A percentile compares a stretch with the other conserved stretches of the same genome.
phyloP scores from a whole-genome alignment of 2,888 invertebrate genomes.

The Allygus modestus region DNA sequence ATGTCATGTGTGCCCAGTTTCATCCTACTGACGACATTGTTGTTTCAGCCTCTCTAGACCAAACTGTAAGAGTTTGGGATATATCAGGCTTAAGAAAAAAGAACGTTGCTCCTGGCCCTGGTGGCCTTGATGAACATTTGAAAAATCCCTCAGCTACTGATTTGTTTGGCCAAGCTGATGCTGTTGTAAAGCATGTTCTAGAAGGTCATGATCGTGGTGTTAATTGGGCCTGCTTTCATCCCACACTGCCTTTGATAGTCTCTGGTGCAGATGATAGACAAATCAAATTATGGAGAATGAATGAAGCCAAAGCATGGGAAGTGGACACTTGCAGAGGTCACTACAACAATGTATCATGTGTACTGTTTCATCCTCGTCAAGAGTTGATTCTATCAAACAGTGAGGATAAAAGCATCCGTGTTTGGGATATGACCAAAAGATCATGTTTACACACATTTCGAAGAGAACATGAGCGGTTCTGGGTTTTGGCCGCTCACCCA shows the following conservation, averaged over 20 bases:
- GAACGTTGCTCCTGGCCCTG: constrained; percentile 97
- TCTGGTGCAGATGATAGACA: constrained; percentile 99
- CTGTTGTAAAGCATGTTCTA: constrained; percentile 92
- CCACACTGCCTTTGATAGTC: constrained; percentile 94
- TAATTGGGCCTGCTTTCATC: constrained; percentile 99
- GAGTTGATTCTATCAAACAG: constrained; percentile 98
- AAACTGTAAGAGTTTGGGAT: constrained; percentile 99
- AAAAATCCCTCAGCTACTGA: constrained; percentile 91
- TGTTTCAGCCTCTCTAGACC: constrained; percentile 98
- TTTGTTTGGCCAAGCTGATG: constrained; percentile 97
- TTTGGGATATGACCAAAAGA: constrained; percentile 99
- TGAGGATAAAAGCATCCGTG: constrained; percentile 98
- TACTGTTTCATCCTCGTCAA: constrained; percentile 97
- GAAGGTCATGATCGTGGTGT: constrained; percentile 98
- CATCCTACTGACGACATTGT: constrained; percentile 98
- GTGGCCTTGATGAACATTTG: constrained; percentile 91
- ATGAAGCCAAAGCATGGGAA: constrained; percentile 99
- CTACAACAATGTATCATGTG: constrained; percentile 99
- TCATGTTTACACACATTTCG: constrained; percentile 95
- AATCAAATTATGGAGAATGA: constrained; percentile 99
- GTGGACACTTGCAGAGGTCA: constrained; percentile 99
- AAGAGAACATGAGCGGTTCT: constrained; percentile 97
- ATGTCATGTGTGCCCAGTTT: constrained; percentile 99
- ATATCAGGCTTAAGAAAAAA: constrained; percentile 97
- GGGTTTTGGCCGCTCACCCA: constrained; percentile 97